Base-by-base conservation (phyloP, 2,113 vertebrate species). In the Promerops cafer region DNA sequence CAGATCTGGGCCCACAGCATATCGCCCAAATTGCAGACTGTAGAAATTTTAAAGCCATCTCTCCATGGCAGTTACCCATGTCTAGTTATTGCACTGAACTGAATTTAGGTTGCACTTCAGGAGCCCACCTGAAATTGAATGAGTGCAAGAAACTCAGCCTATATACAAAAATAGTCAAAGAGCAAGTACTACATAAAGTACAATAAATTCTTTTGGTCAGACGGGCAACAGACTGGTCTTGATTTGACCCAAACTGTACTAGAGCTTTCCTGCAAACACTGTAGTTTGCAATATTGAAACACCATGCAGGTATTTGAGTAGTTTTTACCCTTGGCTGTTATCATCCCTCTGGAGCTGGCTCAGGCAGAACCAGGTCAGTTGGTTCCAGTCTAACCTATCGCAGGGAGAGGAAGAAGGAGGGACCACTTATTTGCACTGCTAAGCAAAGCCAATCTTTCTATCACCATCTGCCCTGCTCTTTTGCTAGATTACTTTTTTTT, bases 281-380 rank as follows among this genome's bases (percentile, higher is more conserved):
- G 22, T 7, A 16, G 18, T 60, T 77, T 69, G 39, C 33, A 69
- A 60, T 5, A 1, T 0, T 44, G 54, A 69, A 77, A 45, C 16
- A 49, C 68, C 76, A 23, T 7, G 26, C 40, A 93, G 83, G 60
- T 71, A 92, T 96, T 96, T 95, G 2, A 92, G 84, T 92, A 94
- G 90, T 59, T 95, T 90, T 95, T 72, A 96, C 86, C 88, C 86
- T 90, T 82, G 79, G 45, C 54, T 89, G 88, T 95, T 96, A 96
- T 90, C 92, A 89, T 69, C 83, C n/a, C 57, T 81, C 19, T 3
- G 2, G 52, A 95, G 88, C 96, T 96, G 93, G 96, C 92, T 96
- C 30, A 84, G 69, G 86, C 96, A 95, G 96, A 92, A 92, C 45
- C 88, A 90, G 77, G 93, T 93, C 96, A 93, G 96, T 95, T 78